Conservation (phyloP, 1,140 invertebrate genomes). For the Pogonus chalceus region DNA sequence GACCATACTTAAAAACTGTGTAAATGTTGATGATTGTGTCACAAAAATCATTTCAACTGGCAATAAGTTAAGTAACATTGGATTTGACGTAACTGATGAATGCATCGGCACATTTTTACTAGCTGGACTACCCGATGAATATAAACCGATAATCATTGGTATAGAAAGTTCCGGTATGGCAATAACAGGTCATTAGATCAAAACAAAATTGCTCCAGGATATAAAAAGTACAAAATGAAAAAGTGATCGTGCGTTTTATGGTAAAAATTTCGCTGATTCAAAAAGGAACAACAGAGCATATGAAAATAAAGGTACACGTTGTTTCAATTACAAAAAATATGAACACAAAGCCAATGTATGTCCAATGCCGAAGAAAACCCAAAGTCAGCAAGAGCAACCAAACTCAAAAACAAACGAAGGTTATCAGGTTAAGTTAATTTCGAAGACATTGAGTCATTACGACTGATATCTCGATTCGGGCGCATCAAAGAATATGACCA, state of each 20-base stretch:
- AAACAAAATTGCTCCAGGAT: slow-evolving; percentile 34
- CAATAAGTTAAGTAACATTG: slow-evolving; percentile 26
- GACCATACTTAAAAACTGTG: slow-evolving; percentile 23
- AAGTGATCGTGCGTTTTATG: slow-evolving; percentile 10
- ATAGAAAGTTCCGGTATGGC: slow-evolving; percentile 28
- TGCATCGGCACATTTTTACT: slow-evolving; percentile 30
- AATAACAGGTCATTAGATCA: slow-evolving; percentile 31
- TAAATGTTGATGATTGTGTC: slow-evolving; percentile 29
- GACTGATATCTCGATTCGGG: slow-evolving; percentile 23
- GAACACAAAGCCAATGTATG: slow-evolving; percentile 23
- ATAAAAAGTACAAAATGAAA: slow-evolving; percentile 19
- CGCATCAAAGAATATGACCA: slow-evolving; percentile 22
- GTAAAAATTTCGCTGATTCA: background rate
- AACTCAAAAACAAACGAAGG: background rate
- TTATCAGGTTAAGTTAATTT: background rate
- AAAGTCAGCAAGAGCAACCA: background rate
- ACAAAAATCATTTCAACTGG: slow-evolving; percentile 29
- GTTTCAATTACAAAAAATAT: slow-evolving; percentile 23
- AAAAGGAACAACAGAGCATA: background rate
- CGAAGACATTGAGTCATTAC: background rate
- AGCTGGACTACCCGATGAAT: slow-evolving; percentile 28
- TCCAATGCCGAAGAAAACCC: background rate
- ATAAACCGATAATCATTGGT: slow-evolving; percentile 36
- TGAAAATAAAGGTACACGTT: slow-evolving; percentile 19
- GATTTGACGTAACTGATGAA: slow-evolving; percentile 29